phyloP scores from a whole-genome alignment of 2,888 invertebrate species.

The Stenichneumon culpator region DNA sequence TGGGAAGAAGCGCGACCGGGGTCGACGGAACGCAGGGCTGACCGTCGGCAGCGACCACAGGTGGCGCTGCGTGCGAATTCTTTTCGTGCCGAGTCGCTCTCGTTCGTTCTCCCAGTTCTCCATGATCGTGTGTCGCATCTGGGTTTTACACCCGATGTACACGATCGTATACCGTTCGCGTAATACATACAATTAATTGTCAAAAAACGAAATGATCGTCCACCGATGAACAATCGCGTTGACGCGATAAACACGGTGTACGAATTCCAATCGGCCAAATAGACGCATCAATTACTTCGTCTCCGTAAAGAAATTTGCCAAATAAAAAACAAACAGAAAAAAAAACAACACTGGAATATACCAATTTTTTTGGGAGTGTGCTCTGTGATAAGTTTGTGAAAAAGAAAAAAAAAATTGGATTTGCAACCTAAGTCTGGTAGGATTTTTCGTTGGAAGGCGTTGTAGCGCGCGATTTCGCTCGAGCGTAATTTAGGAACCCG shows the following conservation, averaged over 20 bases:
- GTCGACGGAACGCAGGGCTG: not conserved
- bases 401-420: not conserved
- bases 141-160: slow-evolving; percentile 31
- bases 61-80: not conserved
- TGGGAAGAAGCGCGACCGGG: not conserved
- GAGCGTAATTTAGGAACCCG: no score
- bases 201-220: slow-evolving; percentile 45
- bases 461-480: no score
- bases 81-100: not conserved
- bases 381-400: not conserved
- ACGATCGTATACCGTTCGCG: slow-evolving; percentile 44
- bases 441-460: not conserved
- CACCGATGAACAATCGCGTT: slow-evolving; percentile 4
- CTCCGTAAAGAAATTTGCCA: slow-evolving; percentile 6
- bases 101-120: not conserved
- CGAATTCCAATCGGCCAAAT: not conserved
- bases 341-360: slow-evolving; percentile 8
- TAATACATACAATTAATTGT: slow-evolving; percentile 64
- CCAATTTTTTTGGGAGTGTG: slow-evolving; percentile 7
- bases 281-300: not conserved
- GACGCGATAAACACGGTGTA: not conserved
- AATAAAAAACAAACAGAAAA: slow-evolving; percentile 9
- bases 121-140: slow-evolving; percentile 26
- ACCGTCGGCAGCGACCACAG: not conserved
- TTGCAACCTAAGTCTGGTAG: not conserved